phyloP scores from a whole-genome alignment of 1,140 invertebrate species.

The Hyphantria cunea region DNA sequence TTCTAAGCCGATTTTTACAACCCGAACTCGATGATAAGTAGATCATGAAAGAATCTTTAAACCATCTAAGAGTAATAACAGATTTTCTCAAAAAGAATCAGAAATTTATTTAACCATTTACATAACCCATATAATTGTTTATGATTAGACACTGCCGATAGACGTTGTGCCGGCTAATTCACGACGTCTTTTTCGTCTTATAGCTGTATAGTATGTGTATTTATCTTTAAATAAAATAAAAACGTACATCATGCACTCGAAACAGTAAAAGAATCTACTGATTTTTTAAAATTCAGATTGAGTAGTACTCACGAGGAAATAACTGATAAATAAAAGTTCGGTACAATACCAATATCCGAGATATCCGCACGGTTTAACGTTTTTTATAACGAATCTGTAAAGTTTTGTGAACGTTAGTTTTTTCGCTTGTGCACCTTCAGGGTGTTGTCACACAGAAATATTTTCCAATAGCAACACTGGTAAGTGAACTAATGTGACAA shows the following conservation, averaged over 20 bases:
- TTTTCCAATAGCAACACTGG: background rate
- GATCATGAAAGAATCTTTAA: no score
- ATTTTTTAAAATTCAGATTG: constrained; percentile 13
- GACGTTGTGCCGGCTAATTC: no score
- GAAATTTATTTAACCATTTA: no score
- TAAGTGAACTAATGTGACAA: constrained; percentile 17
- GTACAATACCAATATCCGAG: constrained; percentile 18
- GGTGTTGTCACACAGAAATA: constrained; percentile 25
- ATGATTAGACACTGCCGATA: no score
- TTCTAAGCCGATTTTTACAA: no score
- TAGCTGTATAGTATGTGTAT: no score
- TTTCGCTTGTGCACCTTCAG: constrained; percentile 13
- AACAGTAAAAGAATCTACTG: background rate
- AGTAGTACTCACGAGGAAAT: constrained; percentile 9
- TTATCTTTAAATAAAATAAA: no score
- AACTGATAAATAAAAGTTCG: constrained; percentile 30
- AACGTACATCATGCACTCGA: background rate
- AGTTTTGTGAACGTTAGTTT: constrained; percentile 15
- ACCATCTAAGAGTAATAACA: no score
- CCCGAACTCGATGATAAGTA: no score
- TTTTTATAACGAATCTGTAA: constrained; percentile 29
- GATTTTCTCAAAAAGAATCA: no score
- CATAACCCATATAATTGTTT: no score
- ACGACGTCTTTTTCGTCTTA: no score
- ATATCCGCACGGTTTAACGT: constrained; percentile 29